phyloP scores from a whole-genome alignment of 2,113 vertebrate species.

The Cynoglossus semilaevis region DNA sequence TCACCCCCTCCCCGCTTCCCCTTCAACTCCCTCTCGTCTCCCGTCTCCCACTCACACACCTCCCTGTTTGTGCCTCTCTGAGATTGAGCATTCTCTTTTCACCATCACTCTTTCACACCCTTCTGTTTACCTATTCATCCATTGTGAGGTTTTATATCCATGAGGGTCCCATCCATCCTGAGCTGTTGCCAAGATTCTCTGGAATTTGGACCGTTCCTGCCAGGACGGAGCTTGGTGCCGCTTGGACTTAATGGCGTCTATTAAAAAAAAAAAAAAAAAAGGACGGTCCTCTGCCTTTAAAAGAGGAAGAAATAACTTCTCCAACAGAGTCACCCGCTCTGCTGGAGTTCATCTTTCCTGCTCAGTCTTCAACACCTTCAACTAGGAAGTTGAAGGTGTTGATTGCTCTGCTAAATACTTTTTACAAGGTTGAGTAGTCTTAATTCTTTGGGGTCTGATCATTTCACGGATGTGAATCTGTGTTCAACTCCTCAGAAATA shows the following conservation, averaged over 20 bases:
- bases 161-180: constrained; percentile 78
- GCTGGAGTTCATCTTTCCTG: constrained; percentile 57
- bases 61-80: constrained; percentile 68
- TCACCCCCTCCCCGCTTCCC: constrained; percentile 17
- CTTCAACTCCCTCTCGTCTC: constrained; percentile 45
- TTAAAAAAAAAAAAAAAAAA: constrained; percentile 42
- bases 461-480: not conserved
- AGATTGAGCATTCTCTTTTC: constrained; percentile 77
- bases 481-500: not conserved
- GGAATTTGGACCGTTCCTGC: constrained; percentile 70
- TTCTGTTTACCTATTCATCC: constrained; percentile 81
- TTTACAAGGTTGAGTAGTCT: too few relatives aligned
- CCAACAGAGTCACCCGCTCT: constrained; percentile 49
- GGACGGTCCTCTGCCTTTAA: constrained; percentile 48
- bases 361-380: constrained; percentile 20
- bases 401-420: not conserved
- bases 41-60: constrained; percentile 65
- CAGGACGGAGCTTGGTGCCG: constrained; percentile 49
- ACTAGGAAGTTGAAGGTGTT: constrained; percentile 22
- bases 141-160: constrained; percentile 74
- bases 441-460: not conserved
- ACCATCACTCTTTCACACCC: constrained; percentile 80
- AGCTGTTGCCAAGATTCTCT: constrained; percentile 76
- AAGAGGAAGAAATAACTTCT: constrained; percentile 70
- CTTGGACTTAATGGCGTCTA: constrained; percentile 60